phyloP scores from a whole-genome alignment of 2,797 vertebrate species.

The Dendrocincla fuliginosa region DNA sequence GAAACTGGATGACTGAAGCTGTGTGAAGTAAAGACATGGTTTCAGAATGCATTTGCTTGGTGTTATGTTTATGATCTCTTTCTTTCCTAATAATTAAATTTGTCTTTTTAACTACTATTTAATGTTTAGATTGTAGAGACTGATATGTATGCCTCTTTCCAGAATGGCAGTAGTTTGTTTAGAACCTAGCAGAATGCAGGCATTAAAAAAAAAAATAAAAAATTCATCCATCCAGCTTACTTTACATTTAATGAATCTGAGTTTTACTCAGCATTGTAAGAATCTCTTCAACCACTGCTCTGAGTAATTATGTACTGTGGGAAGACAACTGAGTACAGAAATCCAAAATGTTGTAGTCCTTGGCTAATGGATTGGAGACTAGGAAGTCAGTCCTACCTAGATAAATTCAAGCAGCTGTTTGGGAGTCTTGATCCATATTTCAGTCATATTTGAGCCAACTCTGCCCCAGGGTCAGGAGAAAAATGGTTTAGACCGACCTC shows the following conservation, averaged over 20 bases:
- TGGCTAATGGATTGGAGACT: background rate
- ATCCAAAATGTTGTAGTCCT: background rate
- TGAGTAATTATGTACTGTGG: background rate
- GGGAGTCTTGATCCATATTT: background rate
- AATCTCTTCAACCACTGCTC: background rate
- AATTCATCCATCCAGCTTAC: background rate
- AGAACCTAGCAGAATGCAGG: background rate
- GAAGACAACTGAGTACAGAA: background rate
- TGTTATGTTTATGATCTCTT: background rate
- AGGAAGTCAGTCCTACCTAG: background rate
- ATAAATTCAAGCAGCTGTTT: background rate
- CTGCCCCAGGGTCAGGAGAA: background rate
- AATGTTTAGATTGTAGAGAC: background rate
- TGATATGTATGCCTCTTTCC: background rate
- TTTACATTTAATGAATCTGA: background rate
- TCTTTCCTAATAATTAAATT: background rate
- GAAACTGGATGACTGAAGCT: background rate
- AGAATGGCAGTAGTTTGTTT: background rate
- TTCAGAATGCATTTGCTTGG: background rate
- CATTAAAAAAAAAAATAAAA: no score
- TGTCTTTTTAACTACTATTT: background rate
- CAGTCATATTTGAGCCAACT: background rate
- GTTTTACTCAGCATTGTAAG: background rate
- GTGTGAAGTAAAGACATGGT: background rate
- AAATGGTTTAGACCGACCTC: background rate